Base-by-base conservation (phyloP, 2,797 vertebrate genomes). In the Spinus olivaceus region DNA sequence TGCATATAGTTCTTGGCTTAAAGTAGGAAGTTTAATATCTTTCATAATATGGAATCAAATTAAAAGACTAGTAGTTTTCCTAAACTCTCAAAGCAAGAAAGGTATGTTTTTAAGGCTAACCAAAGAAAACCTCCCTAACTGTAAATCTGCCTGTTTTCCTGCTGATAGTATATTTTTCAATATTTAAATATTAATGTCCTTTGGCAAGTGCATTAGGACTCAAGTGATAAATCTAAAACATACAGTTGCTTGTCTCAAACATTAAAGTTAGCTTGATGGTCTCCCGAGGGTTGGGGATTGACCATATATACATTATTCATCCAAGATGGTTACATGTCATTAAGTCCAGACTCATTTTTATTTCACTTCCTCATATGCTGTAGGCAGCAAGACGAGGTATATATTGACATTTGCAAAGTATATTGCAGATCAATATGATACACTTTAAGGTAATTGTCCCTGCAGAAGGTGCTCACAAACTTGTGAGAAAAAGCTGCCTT, bases 111-210 rank as follows among this genome's bases (percentile, higher is more conserved):
- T 44, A 72, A 60, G 30, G 54, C 67, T 73, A 86, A 91, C 79
- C 35, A 67, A 88, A 90, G 66, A 90, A 65, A 95, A 87, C 47
- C 20, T 65, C 30, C 42, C 14, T 76, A 88, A 90, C 81, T 91
- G 51, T 96, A 95, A 96, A 94, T 86, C 93, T 91, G 50, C 61
- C 63, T 76, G 17, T 60, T 94, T 96, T 97, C 95, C 86, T 97
- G 97, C 95, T 92, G 94, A 95, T 89, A 51, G 42, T 80, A 63
- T 95, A 70, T 92, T 96, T 97, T 97, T 96, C 60, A 77, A 81
- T 97, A 91, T 87, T 98, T 97, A 98, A 98, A 97, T 96, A 98
- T 98, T 98, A 95, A 98, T 97, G 93, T 49, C 51, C 73, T 93
- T 97, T 97, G 95, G 88, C 95, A 97, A 97, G 94, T 96, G 93